Evolutionary conservation across 1,140 invertebrate species (phyloP).

Genomic region (Dysdera silvatica): DNA sequence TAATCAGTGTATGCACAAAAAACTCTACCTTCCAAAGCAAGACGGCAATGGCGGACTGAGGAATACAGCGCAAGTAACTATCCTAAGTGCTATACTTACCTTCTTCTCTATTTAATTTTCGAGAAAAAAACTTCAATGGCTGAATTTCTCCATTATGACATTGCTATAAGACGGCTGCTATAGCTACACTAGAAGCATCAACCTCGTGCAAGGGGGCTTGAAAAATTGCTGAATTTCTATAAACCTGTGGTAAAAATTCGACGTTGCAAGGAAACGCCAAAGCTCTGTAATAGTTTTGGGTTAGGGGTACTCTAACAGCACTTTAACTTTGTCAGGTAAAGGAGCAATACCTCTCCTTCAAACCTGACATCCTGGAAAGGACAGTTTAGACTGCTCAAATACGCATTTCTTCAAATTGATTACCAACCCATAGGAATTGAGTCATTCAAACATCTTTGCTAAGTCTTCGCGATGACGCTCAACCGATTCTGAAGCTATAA

Average conservation of each 20-base stretch:
- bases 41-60: conserved; percentile 36
- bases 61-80: conserved; percentile 35
- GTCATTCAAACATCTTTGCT: conserved; percentile 37
- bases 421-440: conserved; percentile 37
- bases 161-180: conserved; percentile 28
- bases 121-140: conserved; percentile 30
- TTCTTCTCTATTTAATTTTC: conserved; percentile 22
- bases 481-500: conserved; percentile 41
- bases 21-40: conserved; percentile 36
- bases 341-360: conserved; percentile 7
- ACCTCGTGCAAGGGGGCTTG: not conserved
- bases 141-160: not conserved
- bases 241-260: conserved; percentile 40
- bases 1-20: conserved; percentile 38
- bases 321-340: conserved; percentile 11
- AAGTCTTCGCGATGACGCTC: conserved; percentile 42
- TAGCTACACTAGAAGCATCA: conserved; percentile 23
- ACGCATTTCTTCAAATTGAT: conserved; percentile 36
- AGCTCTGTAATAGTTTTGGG: conserved; percentile 39
- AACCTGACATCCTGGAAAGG: conserved; percentile 17
- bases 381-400: conserved; percentile 11
- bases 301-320: conserved; percentile 28
- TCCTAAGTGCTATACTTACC: conserved; percentile 31
- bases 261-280: conserved; percentile 39
- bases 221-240: conserved; percentile 2